Conservation (phyloP, 2,113 vertebrate genomes). For the Pterocles burchelli region DNA sequence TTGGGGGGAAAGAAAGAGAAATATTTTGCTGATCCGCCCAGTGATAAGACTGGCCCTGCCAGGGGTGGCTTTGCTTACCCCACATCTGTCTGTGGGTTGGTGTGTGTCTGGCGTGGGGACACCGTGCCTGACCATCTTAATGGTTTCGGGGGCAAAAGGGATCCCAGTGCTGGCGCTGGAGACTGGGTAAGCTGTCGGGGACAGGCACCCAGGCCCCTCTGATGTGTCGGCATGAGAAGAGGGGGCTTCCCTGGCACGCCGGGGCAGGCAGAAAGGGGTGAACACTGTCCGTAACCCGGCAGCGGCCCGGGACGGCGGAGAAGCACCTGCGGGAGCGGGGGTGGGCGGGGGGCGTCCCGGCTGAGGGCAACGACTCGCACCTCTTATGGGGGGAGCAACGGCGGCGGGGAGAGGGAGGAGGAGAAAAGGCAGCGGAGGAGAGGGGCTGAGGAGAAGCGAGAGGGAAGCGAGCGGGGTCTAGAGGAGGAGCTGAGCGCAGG, state of each 20-base stretch:
- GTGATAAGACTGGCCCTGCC: neutral
- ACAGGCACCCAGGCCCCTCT: neutral
- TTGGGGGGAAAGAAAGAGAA: neutral
- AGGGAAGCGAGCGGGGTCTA: neutral
- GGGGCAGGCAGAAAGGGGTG: neutral
- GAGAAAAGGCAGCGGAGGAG: neutral
- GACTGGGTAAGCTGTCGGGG: neutral
- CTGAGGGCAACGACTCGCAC: neutral
- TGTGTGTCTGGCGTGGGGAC: neutral
- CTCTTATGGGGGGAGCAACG: neutral
- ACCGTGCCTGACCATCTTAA: fast-evolving
- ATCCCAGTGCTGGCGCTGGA: neutral
- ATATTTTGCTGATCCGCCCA: neutral
- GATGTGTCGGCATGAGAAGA: fast-evolving
- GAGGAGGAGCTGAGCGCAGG: constrained; percentile 20
- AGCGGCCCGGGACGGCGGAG: no score
- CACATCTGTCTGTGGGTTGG: fast-evolving
- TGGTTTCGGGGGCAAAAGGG: neutral
- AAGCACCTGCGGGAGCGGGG: neutral
- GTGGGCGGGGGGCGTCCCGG: neutral
- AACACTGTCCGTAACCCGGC: fast-evolving
- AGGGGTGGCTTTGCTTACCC: neutral
- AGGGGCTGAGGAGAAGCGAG: neutral
- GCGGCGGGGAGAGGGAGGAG: neutral
- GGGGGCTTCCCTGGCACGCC: neutral